A percentile compares a stretch with the other conserved stretches of the same genome.
Conservation (phyloP, 2,797 vertebrate species). For the Gobio occitaniae region DNA sequence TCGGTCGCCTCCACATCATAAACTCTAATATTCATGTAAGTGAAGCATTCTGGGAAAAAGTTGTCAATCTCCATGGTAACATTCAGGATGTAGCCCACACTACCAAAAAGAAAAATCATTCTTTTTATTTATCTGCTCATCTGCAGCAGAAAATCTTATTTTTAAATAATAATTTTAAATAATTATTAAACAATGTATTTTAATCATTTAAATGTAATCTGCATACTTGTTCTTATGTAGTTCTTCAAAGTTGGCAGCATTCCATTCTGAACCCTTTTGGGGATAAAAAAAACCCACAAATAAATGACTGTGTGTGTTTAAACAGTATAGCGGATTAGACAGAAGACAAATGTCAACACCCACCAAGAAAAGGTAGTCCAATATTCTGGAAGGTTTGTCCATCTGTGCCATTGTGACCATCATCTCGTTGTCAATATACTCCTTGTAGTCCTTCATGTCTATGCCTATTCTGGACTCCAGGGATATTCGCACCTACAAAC, state of each 20-base stretch:
- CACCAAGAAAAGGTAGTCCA: slow-evolving; percentile 93
- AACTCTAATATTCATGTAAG: slow-evolving; percentile 92
- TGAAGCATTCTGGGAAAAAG: slow-evolving; percentile 93
- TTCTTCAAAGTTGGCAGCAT: slow-evolving; percentile 94
- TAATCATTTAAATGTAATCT: slow-evolving; percentile 6
- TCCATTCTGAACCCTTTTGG: slow-evolving; percentile 93
- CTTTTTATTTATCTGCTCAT: background rate
- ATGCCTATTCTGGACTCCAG: slow-evolving; percentile 83
- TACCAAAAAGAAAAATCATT: slow-evolving; percentile 62
- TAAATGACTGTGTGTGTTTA: background rate
- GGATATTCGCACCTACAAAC: slow-evolving; percentile 82
- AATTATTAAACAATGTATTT: background rate
- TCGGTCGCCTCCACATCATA: slow-evolving; percentile 90
- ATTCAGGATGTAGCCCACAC: slow-evolving; percentile 93
- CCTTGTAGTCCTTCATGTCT: slow-evolving; percentile 87
- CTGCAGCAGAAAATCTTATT: background rate
- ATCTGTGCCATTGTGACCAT: slow-evolving; percentile 94
- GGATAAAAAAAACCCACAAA: background rate
- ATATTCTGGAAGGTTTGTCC: slow-evolving; percentile 91
- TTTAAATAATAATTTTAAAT: background rate
- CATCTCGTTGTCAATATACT: slow-evolving; percentile 96
- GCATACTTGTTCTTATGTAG: slow-evolving; percentile 92
- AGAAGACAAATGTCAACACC: slow-evolving; percentile 50
- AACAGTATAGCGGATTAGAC: background rate
- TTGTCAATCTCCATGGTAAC: slow-evolving; percentile 96